Percentiles rank a stretch among this genome's conserved stretches.
Evolutionary conservation across 2,888 invertebrate species (phyloP).

Genomic region (Eueremaeus valkanovi): DNA sequence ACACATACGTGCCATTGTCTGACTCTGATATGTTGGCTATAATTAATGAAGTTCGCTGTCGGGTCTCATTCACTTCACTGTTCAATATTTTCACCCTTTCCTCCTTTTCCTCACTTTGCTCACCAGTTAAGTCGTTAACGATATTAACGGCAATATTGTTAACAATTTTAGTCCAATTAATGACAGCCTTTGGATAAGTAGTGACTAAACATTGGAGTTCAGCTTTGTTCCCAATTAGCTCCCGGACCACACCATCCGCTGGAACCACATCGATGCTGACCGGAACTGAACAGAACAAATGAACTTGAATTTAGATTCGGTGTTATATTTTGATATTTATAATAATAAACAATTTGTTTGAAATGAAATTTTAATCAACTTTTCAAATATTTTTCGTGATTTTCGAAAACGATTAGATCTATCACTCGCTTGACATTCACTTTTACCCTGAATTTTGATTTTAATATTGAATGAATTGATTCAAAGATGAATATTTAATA

Average conservation of each 20-base stretch:
- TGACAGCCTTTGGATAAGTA: conserved; percentile 42
- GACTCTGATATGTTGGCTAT: conserved; percentile 61
- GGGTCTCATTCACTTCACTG: conserved; percentile 30
- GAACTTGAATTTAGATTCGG: too few relatives aligned
- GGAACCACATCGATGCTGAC: conserved; percentile 44
- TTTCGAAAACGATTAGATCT: too few relatives aligned
- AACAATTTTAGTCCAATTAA: conserved; percentile 43
- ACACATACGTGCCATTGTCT: conserved; percentile 69
- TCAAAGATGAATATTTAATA: too few relatives aligned
- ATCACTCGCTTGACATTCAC: too few relatives aligned
- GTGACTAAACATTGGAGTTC: conserved; percentile 44
- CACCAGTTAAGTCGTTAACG: background rate
- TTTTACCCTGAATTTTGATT: too few relatives aligned
- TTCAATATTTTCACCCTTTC: background rate
- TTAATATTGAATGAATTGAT: too few relatives aligned
- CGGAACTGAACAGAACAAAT: conserved; percentile 41
- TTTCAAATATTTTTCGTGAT: too few relatives aligned
- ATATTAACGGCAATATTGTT: background rate
- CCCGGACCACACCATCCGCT: conserved; percentile 36
- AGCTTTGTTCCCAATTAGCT: conserved; percentile 38
- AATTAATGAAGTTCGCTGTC: conserved; percentile 58
- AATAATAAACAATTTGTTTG: too few relatives aligned
- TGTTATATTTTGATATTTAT: too few relatives aligned
- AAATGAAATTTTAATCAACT: too few relatives aligned
- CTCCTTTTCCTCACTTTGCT: background rate